Evolutionary conservation across 2,797 vertebrate genomes (phyloP).

Genomic region (Hoplostethus mediterraneus): DNA sequence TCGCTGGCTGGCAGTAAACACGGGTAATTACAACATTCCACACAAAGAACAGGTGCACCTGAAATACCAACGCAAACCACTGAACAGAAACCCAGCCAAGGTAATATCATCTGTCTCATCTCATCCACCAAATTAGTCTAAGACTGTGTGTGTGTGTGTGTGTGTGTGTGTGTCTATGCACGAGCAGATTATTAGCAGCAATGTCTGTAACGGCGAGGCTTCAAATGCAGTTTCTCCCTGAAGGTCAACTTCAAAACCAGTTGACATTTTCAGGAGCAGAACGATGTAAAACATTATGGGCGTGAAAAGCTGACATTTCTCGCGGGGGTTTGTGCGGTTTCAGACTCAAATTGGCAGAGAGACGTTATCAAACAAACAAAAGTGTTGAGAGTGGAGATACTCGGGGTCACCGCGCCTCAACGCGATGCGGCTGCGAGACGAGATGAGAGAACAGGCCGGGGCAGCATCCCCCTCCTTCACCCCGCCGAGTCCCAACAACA

Average conservation of each 20-base stretch:
- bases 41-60: constrained; percentile 83
- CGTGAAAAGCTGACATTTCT: constrained; percentile 68
- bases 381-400: constrained; percentile 11
- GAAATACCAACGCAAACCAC: constrained; percentile 68
- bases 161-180: constrained; percentile 12
- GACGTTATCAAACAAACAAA: constrained; percentile 29
- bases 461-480: constrained; percentile 9
- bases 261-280: constrained; percentile 73
- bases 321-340: constrained; percentile 21
- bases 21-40: constrained; percentile 80
- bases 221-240: constrained; percentile 65
- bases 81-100: constrained; percentile 77
- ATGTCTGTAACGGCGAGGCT: constrained; percentile 56
- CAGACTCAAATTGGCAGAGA: constrained; percentile 55
- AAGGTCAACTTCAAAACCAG: constrained; percentile 78
- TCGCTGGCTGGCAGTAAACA: constrained; percentile 76
- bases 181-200: constrained; percentile 47
- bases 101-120: constrained; percentile 81
- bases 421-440: constrained; percentile 10
- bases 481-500: constrained; percentile 13
- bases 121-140: constrained; percentile 76
- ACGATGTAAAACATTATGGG: constrained; percentile 51
- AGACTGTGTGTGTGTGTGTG: constrained; percentile 32
- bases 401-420: constrained; percentile 3
- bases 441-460: neutral